Evolutionary conservation across 2,888 invertebrate species (phyloP).

Genomic region (Tryphoninae sp.): DNA sequence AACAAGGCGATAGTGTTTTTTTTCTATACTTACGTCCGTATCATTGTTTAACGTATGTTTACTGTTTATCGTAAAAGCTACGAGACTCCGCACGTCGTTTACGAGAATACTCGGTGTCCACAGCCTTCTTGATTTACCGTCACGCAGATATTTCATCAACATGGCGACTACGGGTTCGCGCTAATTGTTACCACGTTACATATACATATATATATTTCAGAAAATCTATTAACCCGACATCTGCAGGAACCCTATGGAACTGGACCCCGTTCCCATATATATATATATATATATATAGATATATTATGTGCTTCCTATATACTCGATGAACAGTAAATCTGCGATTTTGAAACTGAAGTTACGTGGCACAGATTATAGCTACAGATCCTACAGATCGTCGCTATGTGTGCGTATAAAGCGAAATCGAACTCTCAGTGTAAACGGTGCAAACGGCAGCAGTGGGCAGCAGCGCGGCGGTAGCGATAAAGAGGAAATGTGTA

Average conservation of each 20-base stretch:
- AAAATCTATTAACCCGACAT: constrained; percentile 21
- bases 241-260: neutral
- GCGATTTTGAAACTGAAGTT: neutral
- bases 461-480: neutral
- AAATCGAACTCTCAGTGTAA: constrained; percentile 11
- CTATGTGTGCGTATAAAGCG: constrained; percentile 18
- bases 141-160: constrained; percentile 75
- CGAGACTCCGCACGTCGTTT: constrained; percentile 66
- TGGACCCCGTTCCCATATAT: neutral
- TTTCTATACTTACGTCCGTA: constrained; percentile 74
- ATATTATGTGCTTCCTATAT: neutral
- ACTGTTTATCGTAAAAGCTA: constrained; percentile 67
- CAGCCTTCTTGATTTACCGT: constrained; percentile 75
- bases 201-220: constrained; percentile 20
- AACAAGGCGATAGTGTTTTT: constrained; percentile 55
- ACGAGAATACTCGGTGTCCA: constrained; percentile 68
- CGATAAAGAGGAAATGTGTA: neutral
- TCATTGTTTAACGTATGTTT: constrained; percentile 71
- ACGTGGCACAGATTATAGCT: constrained; percentile 5
- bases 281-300: constrained; percentile 4
- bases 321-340: neutral
- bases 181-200: constrained; percentile 65
- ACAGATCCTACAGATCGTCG: neutral
- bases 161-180: constrained; percentile 78
- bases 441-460: neutral